Percentiles rank a stretch among this genome's conserved stretches.
These are phyloP conservation scores for Chrysogorgia sp. DNA, from an alignment of 92 coral and sea anemone species.

Conservation along the genomic window DNA sequence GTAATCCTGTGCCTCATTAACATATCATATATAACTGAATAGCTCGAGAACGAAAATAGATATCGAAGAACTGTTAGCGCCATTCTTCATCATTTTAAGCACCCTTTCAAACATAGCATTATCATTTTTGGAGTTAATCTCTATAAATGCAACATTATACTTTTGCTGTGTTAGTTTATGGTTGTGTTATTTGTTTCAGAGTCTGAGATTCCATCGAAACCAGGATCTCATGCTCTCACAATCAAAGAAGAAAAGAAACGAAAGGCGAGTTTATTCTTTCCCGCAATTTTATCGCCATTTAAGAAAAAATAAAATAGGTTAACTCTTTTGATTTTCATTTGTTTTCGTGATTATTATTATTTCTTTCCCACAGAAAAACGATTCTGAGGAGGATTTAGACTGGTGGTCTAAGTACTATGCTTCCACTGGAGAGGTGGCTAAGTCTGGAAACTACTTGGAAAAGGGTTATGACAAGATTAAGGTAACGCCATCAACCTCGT, in stretches of 20 bases:
- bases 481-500: slow-evolving; percentile 71
- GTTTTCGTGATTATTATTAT: too few species aligned
- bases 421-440: slow-evolving; percentile 93
- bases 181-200: background rate
- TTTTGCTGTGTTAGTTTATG: too few species aligned
- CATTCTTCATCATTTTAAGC: too few species aligned
- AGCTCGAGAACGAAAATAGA: too few species aligned
- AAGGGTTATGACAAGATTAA: slow-evolving; percentile 91
- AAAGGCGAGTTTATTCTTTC: slow-evolving; percentile 4
- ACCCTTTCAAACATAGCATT: too few species aligned
- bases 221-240: slow-evolving; percentile 76
- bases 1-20: background rate
- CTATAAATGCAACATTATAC: background rate
- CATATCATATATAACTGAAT: too few species aligned
- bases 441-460: slow-evolving; percentile 90
- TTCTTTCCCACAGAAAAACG: slow-evolving; percentile 30
- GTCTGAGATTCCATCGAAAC: background rate
- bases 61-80: too few species aligned
- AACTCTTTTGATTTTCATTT: background rate
- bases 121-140: too few species aligned
- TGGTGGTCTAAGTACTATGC: slow-evolving; percentile 99
- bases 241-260: slow-evolving; percentile 85
- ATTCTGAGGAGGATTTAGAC: slow-evolving; percentile 89
- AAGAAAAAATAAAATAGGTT: background rate
- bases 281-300: too few species aligned